phyloP scores from a whole-genome alignment of 2,797 vertebrate species.

The Fistularia tabacaria region DNA sequence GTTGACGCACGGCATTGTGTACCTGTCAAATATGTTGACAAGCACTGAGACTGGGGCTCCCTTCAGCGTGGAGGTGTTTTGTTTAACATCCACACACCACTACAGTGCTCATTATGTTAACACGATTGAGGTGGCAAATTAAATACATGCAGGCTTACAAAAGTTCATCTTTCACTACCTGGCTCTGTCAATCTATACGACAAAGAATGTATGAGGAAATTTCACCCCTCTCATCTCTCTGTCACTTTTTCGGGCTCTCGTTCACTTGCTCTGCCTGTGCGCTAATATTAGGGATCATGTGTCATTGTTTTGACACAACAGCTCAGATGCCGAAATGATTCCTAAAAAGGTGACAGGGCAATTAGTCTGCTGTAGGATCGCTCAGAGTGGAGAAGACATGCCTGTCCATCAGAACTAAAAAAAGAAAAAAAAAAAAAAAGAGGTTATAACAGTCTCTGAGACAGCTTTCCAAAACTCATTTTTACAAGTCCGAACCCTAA shows the following conservation, averaged over 20 bases:
- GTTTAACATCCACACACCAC: slow-evolving; percentile 55
- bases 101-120: slow-evolving; percentile 65
- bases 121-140: slow-evolving; percentile 59
- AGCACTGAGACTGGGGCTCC: slow-evolving; percentile 48
- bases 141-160: slow-evolving; percentile 39
- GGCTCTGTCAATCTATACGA: slow-evolving; percentile 32
- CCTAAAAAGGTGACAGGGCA: slow-evolving; percentile 70
- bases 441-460: slow-evolving; percentile 64
- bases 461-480: slow-evolving; percentile 47
- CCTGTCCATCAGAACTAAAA: slow-evolving; percentile 56
- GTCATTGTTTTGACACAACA: slow-evolving; percentile 74
- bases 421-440: too few relatives aligned
- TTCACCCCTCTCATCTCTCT: slow-evolving; percentile 9
- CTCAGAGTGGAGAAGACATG: slow-evolving; percentile 50
- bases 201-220: slow-evolving; percentile 14
- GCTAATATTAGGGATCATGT: slow-evolving; percentile 65
- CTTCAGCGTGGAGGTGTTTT: slow-evolving; percentile 42
- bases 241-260: slow-evolving; percentile 1
- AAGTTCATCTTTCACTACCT: slow-evolving; percentile 42
- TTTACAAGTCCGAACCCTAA: slow-evolving; percentile 53
- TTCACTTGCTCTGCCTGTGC: slow-evolving; percentile 10
- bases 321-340: slow-evolving; percentile 65
- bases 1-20: slow-evolving; percentile 59
- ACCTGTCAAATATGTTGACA: slow-evolving; percentile 62
- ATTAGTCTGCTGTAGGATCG: slow-evolving; percentile 66